Base-by-base conservation (phyloP, 1,140 invertebrate species). In the Geopemphigus sp. region DNA sequence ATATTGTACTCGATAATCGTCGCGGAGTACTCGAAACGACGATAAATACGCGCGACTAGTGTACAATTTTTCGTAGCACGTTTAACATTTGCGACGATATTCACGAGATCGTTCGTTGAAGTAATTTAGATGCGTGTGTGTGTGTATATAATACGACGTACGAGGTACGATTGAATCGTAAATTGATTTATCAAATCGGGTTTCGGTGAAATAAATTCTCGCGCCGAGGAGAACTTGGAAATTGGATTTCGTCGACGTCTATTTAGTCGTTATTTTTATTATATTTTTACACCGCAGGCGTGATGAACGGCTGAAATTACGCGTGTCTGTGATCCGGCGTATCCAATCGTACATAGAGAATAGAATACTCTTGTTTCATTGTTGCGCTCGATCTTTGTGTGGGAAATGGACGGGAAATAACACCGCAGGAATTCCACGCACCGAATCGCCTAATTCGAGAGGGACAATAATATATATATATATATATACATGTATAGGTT, bases 351-450 rank as follows among this genome's bases (percentile, higher is more conserved):
- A 45, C 39, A 74, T 17, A 47, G 57, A 61, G 26, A 61, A 47
- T 63, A 50, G 24, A 29, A 57, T 78, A 47, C 39, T 78, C 74
- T 19, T 26, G 57, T 63, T 57, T 61, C 59, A 78, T 78, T 78
- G 74, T 78, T 78, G 45, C 74, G 29, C 17, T 24, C 14, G 22
- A 76, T 76, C 56, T 78, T 78, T 78, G 56, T 78, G 74, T 78
- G 74, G 57, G 74, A 78, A 78, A 78, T 32, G 29, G 74, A 78
- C 74, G 57, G 57, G 57, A 78, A 78, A 78, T 26, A 50, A 32
- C 57, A 61, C 57, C 57, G 17, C 22, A 50, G 39, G 74, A 78
- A 78, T 78, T 39, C 39, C 15, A 39, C 19, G 11, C 47, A 50
- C 45, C 57, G 26, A 63, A 63, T 63, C 45, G n/a, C 59, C 15